These are phyloP conservation scores for Amyelois transitella DNA, from an alignment of 1,140 invertebrate species.

Conservation along the genomic window DNA sequence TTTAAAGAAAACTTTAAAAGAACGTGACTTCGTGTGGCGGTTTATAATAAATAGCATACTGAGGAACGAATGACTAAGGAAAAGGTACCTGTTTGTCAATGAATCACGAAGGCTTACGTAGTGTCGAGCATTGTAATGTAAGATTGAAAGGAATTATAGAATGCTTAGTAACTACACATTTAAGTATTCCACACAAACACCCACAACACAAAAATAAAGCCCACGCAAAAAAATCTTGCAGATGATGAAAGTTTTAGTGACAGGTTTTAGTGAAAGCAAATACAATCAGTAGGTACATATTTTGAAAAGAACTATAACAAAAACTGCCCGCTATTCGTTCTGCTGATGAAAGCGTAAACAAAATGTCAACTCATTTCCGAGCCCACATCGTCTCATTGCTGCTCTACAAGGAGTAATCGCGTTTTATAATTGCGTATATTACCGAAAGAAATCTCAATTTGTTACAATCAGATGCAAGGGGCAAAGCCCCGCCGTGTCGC, in stretches of 20 bases:
- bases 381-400: conserved; percentile 36
- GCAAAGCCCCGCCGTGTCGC: conserved; percentile 25
- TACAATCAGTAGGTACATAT: too few species aligned
- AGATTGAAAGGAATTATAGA: neutral
- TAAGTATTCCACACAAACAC: too few species aligned
- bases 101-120: neutral
- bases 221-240: too few species aligned
- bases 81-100: neutral
- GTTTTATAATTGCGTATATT: conserved; percentile 44
- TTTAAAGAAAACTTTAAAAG: conserved; percentile 12
- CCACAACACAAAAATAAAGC: too few species aligned
- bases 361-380: conserved; percentile 37
- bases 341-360: neutral
- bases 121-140: neutral
- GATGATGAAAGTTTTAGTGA: too few species aligned
- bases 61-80: neutral
- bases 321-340: too few species aligned
- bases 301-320: too few species aligned
- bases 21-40: conserved; percentile 11
- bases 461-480: conserved; percentile 56
- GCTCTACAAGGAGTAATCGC: conserved; percentile 17
- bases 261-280: too few species aligned
- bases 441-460: conserved; percentile 63
- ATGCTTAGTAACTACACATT: neutral
- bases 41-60: conserved; percentile 2